Evolutionary conservation across 2,888 invertebrate species (phyloP), one percentile per base, ranked within the genome.

Genomic region (Pseudococcus jackbeardsleyi): DNA sequence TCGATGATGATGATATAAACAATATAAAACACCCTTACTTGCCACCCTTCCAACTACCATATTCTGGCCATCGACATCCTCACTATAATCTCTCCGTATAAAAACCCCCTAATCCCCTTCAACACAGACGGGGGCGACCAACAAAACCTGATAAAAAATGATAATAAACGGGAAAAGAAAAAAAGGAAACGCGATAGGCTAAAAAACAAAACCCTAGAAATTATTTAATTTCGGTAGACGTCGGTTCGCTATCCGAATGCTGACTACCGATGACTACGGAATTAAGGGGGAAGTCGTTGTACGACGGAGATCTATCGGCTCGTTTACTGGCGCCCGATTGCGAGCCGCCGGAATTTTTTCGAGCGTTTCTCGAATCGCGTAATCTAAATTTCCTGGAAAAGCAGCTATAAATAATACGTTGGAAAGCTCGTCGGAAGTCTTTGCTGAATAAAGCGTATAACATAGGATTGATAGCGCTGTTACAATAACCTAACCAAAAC

Each of bases 401-500:
- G 91, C 96, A 96, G 90, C 95, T 95, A 92, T 97, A 97, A 90
- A 98, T 95, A 90, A 98, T 97, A 90, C 96, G 95, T 92, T 97
- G 97, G 93, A 98, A 98, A 39, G 98, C 98, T 91, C 96, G 96
- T 89, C 98, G 94, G 92, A 98, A 98, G 92, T 98, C 98, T 92
- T 97, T 96, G 85, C 97, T 97, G 92, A 98, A 98, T 89, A 98
- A 93, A 7, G 98, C 98, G 92, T 98, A 98, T 90, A 98, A 97
- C 91, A 97, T 95, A 0, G 98, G 98, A 92, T 98, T 99, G 90
- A 98, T 96, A 6, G 98, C 98, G 0, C 97, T 97, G 92, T 99
- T 99, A 92, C 98, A 97, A 92, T 99, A 99, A 1, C 99, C 99
- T 89, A 99, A 93, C 98, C 99, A 99, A 92, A 99, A 98, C 26